phyloP scores from a whole-genome alignment of 2,888 invertebrate genomes.

The Bugula neritina region DNA sequence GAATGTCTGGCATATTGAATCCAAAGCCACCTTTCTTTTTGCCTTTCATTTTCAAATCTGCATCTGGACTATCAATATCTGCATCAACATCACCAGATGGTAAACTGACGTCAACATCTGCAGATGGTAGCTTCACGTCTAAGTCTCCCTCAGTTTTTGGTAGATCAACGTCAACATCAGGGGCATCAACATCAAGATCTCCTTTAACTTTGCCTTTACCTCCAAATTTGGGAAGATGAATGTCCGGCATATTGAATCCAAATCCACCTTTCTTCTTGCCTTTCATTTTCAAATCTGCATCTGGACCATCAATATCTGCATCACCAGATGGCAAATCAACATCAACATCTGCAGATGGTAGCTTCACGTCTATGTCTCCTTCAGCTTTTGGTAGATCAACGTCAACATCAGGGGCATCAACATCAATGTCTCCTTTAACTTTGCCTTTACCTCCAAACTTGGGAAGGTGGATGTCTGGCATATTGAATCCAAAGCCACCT shows the following conservation, averaged over 20 bases:
- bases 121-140: no score
- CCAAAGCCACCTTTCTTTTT: conserved; percentile 25
- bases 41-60: neutral
- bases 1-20: conserved; percentile 23
- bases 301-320: neutral
- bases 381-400: neutral
- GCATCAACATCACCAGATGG: neutral
- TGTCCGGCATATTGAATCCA: no score
- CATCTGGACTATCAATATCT: conserved; percentile 16
- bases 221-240: no score
- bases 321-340: neutral
- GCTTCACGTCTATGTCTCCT: conserved; percentile 2
- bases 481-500: conserved; percentile 2
- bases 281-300: no score
- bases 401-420: conserved; percentile 20
- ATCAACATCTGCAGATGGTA: neutral
- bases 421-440: neutral
- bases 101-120: neutral
- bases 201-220: no score
- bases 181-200: no score
- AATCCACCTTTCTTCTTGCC: no score
- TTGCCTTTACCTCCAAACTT: conserved; percentile 27
- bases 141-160: neutral
- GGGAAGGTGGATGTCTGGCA: conserved; percentile 17
- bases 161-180: neutral